Evolutionary conservation across 2,113 vertebrate species (phyloP), one percentile per base, ranked within the genome.

Genomic region (Halichoeres trimaculatus): DNA sequence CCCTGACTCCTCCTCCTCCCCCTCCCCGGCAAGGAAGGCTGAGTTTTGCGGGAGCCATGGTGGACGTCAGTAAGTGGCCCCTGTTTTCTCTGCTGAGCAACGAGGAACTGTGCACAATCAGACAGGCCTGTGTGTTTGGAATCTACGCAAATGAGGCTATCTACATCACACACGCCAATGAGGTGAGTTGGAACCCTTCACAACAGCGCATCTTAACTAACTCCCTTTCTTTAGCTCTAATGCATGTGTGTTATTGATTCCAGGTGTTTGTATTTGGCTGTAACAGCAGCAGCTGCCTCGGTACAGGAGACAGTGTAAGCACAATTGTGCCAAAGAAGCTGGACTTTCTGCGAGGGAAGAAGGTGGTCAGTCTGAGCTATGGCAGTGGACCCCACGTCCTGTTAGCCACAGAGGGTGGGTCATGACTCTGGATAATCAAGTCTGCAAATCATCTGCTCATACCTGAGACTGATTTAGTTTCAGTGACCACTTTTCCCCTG

Each of bases 211-310:
- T 6, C 30, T 30, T 30, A 30, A 30, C 30, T 30, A 30, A 30
- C 30, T 30, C 30, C 30, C 30, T 30, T 3, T 30, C 30, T 30
- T 30, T 30, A 30, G 6, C 30, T 30, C 30, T 30, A 3, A 30
- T 30, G 6, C 30, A 30, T 40, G 38, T 2, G 2, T 40, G 38
- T 40, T 40, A 5, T 40, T 13, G 12, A 10, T 10, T 40, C 43
- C 90, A 99, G 98, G 96, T 99, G 69, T 97, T 93, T 89, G 96
- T 96, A 58, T 95, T 99, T 89, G 98, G 98, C 38, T 80, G 98
- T 85, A 99, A 99, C 93, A 98, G 95, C 88, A 98, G 96, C 84
- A 98, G 96, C 92, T 99, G 97, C 83, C 90, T 99, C 86, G 98
- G 98, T 63, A 98, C 95, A 51, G 97, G 98, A 74, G 98, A 99